phyloP scores from a whole-genome alignment of 2,797 vertebrate genomes.

The Cirrhinus molitorella region DNA sequence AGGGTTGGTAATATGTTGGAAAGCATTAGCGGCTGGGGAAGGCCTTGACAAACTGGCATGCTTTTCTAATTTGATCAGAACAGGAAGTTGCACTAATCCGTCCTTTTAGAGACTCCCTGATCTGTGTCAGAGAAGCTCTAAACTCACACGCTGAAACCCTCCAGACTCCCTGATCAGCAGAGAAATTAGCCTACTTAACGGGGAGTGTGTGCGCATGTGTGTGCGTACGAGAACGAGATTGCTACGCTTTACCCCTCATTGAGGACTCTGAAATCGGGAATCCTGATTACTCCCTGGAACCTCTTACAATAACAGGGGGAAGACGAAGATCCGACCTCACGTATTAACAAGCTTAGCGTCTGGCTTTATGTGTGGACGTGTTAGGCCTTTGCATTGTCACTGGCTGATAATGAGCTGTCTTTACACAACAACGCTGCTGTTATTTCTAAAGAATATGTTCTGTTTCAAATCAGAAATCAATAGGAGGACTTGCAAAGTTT shows the following conservation, averaged over 20 bases:
- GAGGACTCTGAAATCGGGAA: slow-evolving; percentile 26
- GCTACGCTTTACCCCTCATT: background rate
- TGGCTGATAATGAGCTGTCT: slow-evolving; percentile 27
- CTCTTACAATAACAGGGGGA: slow-evolving; percentile 25
- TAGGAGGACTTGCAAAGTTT: background rate
- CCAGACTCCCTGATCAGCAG: slow-evolving; percentile 79
- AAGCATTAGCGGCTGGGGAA: slow-evolving; percentile 22
- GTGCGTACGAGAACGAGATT: slow-evolving; percentile 40
- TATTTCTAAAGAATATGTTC: slow-evolving; percentile 9
- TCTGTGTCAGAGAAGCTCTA: slow-evolving; percentile 76
- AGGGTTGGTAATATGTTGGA: slow-evolving; percentile 5
- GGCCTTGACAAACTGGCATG: slow-evolving; percentile 56
- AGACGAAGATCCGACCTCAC: background rate
- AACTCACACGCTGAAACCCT: slow-evolving; percentile 53
- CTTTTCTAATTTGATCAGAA: slow-evolving; percentile 62
- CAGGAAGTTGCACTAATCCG: slow-evolving; percentile 65
- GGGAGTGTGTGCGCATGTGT: slow-evolving; percentile 1
- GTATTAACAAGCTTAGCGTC: slow-evolving; percentile 30
- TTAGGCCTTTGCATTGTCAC: background rate
- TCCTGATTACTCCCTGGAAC: slow-evolving; percentile 40
- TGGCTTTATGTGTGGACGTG: background rate
- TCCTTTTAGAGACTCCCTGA: slow-evolving; percentile 63
- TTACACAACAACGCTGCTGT: background rate
- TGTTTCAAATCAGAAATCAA: background rate
- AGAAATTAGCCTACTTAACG: slow-evolving; percentile 81